Evolutionary conservation across 2,888 invertebrate species (phyloP), one percentile per base, ranked within the genome.

Genomic region (Junonia oenone): DNA sequence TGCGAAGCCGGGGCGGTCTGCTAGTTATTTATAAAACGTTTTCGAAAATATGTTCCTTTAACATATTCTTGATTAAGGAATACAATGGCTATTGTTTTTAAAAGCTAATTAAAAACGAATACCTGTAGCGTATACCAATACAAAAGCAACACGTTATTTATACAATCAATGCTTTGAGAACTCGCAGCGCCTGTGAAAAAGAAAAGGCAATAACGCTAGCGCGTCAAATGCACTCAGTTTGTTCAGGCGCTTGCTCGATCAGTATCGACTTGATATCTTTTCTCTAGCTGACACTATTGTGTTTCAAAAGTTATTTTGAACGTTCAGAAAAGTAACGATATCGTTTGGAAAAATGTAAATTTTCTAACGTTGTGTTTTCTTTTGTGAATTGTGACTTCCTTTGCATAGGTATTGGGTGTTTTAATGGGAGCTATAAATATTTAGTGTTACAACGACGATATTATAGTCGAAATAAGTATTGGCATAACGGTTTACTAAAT

Each of bases 161-260:
- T 26, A 43, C 22, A 43, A 43, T 43, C 22, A 43, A 26, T 8
- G n/a, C 43, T 26, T 43, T 43, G 26, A 43, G 43, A 26, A 43
- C 19, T 26, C 13, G 2, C n/a, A 26, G 13, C 43, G 43, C 43
- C 43, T 43, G 43, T 8, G 43, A 43, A 43, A 43, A 43, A 43
- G 26, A 43, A 43, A 43, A 43, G 43, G 43, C 43, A 43, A 43
- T 43, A 43, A 43, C 17, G 43, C 13, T 13, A 43, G 8, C 43
- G 43, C 43, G 43, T 43, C 43, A 13, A 43, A 43, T 43, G 43
- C 43, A 43, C 13, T 43, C 13, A 43, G 43, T 43, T 43, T 43
- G 43, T 43, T 26, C 43, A 43, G 43, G 43, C 43, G 43, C 26
- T 38, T 11, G 40, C 22, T 26, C 13, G 22, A 22, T 13, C 22